These are phyloP conservation scores for Acanthiza pusilla DNA, from an alignment of 2,797 vertebrate genomes.

Conservation along the genomic window DNA sequence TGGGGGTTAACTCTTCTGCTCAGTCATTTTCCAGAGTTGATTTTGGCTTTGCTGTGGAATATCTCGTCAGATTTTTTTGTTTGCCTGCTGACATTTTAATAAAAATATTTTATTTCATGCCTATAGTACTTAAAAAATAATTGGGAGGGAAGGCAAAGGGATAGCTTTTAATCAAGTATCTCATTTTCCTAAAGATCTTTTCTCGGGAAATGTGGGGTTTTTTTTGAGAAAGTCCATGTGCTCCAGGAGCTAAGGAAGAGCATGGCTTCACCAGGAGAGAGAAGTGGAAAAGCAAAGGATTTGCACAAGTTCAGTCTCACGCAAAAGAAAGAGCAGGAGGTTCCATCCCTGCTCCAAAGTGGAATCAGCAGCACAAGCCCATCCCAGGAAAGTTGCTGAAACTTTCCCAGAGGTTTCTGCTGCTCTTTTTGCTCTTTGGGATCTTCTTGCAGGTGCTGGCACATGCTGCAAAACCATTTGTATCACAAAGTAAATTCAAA, in stretches of 20 bases:
- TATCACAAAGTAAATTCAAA: neutral
- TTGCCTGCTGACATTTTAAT: slow-evolving; percentile 41
- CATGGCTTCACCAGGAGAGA: neutral
- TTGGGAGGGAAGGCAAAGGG: neutral
- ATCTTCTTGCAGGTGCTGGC: neutral
- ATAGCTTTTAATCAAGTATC: neutral
- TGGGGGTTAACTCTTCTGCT: slow-evolving; percentile 19
- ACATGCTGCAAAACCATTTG: neutral
- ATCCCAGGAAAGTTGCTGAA: neutral
- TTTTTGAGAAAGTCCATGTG: neutral
- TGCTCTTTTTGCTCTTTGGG: neutral
- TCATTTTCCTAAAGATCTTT: neutral
- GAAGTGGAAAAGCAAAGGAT: neutral
- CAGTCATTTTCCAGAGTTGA: neutral
- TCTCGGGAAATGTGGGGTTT: neutral
- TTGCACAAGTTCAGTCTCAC: neutral
- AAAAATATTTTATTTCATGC: slow-evolving; percentile 24
- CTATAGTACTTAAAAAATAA: neutral
- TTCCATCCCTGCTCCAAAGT: neutral
- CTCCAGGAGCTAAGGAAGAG: neutral
- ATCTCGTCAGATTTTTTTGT: neutral
- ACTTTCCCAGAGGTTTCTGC: neutral
- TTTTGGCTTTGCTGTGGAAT: slow-evolving; percentile 10
- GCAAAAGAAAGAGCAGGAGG: neutral
- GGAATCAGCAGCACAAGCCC: neutral